Conservation (phyloP, 2,797 vertebrate genomes). For the Ptychobarbus kaznakovi region DNA sequence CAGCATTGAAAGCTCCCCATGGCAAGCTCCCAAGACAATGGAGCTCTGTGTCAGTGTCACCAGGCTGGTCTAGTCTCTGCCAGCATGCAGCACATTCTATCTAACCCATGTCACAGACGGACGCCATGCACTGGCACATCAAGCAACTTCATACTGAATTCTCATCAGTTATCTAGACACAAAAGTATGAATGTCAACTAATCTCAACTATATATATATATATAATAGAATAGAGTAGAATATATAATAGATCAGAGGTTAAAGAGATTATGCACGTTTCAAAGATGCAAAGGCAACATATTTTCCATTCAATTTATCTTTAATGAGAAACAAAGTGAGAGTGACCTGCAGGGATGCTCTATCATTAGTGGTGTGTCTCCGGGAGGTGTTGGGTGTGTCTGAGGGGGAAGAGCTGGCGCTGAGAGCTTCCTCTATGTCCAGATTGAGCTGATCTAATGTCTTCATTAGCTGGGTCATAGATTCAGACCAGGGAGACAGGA, state of each 20-base stretch:
- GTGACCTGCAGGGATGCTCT: conserved; percentile 39
- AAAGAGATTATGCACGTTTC: not conserved
- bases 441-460: conserved; percentile 86
- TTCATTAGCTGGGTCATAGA: conserved; percentile 87
- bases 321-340: not conserved
- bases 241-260: not conserved
- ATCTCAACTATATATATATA: not conserved
- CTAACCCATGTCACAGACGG: conserved; percentile 63
- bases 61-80: conserved; percentile 54
- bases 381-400: conserved; percentile 75
- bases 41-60: conserved; percentile 70
- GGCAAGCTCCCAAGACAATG: conserved; percentile 72
- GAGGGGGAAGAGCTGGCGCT: conserved; percentile 81
- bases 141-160: conserved; percentile 56
- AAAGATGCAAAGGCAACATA: not conserved
- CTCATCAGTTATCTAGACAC: not conserved
- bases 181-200: not conserved
- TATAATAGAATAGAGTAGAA: not conserved
- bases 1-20: conserved; percentile 64
- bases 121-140: conserved; percentile 45
- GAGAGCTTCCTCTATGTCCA: conserved; percentile 90
- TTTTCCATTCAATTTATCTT: not conserved
- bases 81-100: conserved; percentile 60
- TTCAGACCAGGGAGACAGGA: conserved; percentile 80
- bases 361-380: conserved; percentile 76